phyloP scores from a whole-genome alignment of 2,888 invertebrate species.

The Caenorhabditis doughertyi region DNA sequence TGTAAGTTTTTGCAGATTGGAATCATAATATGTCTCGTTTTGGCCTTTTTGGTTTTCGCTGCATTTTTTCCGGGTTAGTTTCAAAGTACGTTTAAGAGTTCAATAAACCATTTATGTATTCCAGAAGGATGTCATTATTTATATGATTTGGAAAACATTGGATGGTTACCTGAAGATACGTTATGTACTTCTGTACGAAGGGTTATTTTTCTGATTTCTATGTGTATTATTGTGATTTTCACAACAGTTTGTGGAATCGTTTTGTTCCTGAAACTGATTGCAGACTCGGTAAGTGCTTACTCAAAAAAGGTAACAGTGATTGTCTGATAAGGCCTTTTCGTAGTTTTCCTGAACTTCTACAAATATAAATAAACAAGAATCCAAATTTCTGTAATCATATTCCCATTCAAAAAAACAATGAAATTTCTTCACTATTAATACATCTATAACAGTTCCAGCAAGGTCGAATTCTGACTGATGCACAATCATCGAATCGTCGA shows the following conservation, averaged over 20 bases:
- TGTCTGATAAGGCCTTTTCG: too few species aligned
- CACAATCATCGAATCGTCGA: conserved; percentile 29
- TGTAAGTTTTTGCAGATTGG: conserved; percentile 29
- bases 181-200: conserved; percentile 29
- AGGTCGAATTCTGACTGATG: neutral
- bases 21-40: conserved; percentile 12
- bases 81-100: neutral
- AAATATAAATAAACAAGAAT: too few species aligned
- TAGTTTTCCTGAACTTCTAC: too few species aligned
- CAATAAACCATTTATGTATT: neutral
- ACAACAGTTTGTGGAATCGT: conserved; percentile 31
- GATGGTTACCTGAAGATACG: conserved; percentile 51
- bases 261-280: conserved; percentile 29
- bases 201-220: conserved; percentile 23
- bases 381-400: too few species aligned
- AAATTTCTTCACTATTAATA: neutral
- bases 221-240: conserved; percentile 37
- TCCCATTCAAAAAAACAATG: too few species aligned
- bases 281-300: conserved; percentile 40
- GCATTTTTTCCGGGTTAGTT: conserved; percentile 42
- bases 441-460: conserved; percentile 32
- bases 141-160: conserved; percentile 33
- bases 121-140: conserved; percentile 57
- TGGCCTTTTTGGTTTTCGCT: conserved; percentile 27
- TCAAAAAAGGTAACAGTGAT: too few species aligned